phyloP scores from a whole-genome alignment of 2,888 invertebrate genomes.

The Idaea straminata region DNA sequence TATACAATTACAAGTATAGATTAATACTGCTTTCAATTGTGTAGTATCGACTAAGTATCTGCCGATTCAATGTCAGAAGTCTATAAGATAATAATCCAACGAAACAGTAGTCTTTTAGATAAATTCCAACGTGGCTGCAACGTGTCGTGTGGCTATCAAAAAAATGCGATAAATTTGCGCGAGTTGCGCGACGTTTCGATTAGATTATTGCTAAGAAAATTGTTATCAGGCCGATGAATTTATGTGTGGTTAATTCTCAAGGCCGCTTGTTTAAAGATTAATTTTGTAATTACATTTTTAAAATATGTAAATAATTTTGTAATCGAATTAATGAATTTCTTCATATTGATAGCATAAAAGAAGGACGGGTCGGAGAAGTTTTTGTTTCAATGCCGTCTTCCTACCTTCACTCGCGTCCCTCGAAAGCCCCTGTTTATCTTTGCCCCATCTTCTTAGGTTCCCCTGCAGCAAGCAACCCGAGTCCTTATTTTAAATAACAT shows the following conservation, averaged over 20 bases:
- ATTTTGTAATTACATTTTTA: background rate
- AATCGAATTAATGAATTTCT: background rate
- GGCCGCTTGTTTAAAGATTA: background rate
- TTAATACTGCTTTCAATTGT: no score
- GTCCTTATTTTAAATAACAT: no score
- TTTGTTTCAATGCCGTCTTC: no score
- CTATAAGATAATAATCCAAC: background rate
- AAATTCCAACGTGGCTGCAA: background rate
- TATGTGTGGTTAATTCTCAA: background rate
- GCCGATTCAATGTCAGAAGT: no score
- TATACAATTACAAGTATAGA: no score
- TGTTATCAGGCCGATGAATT: background rate
- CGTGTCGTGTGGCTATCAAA: background rate
- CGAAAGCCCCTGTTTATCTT: no score
- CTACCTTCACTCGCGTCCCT: no score
- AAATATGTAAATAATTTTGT: background rate
- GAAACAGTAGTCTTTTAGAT: background rate
- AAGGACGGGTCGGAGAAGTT: no score
- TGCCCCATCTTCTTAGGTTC: no score
- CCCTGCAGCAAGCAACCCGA: no score
- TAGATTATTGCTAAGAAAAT: background rate
- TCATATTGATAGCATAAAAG: no score
- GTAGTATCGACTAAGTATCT: no score
- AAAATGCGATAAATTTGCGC: background rate
- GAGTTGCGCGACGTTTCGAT: background rate